Base-by-base conservation (phyloP, 2,113 vertebrate species). In the Cololabis saira region DNA sequence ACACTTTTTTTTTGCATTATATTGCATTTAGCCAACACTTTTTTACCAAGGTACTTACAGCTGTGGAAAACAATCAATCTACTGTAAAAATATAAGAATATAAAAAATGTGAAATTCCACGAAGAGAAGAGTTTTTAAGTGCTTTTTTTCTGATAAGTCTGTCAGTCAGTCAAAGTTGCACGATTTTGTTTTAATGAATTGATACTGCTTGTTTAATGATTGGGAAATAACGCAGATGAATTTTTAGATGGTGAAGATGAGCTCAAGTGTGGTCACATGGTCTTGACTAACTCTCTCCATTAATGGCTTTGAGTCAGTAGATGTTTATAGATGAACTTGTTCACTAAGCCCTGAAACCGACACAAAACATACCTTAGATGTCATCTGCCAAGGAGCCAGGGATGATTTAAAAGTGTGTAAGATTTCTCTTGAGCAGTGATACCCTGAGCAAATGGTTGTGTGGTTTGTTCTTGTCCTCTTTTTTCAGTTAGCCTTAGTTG, bases 251-350 rank as follows among this genome's bases (percentile, higher is more conserved):
- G 51, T 55, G 17, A 54, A 54, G 43, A 51, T 6, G 1, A 30
- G 61, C 18, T 14, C 13, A 60, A 47, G 30, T 24, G 22, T 12
- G 16, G 41, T 61, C 43, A 55, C n/a, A 61, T 21, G 45, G 33
- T 59, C 1, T 12, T n/a, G 3, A 49, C 14, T 15, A 54, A 48
- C 13, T 13, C 44, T 51, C 24, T 58, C 47, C 59, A 80, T 71
- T 63, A 61, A 55, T 78, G 77, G 51, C 76, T 77, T 82, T 86
- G 76, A 67, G 48, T 42, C 18, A 37, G 44, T 48, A 62, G 47
- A 47, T 74, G 16, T 33, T 62, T 69, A 65, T 69, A 74, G 42
- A 50, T 37, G 41, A 59, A 27, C 1, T 17, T 22, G 5, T 45
- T 19, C 17, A 58, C 21, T 52, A 27, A 57, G 60, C 7, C 49